A percentile compares a stretch with the other conserved stretches of the same genome.
These are phyloP conservation scores for Drosophila seguyi DNA, from an alignment of 1,140 invertebrate genomes.

Conservation along the genomic window DNA sequence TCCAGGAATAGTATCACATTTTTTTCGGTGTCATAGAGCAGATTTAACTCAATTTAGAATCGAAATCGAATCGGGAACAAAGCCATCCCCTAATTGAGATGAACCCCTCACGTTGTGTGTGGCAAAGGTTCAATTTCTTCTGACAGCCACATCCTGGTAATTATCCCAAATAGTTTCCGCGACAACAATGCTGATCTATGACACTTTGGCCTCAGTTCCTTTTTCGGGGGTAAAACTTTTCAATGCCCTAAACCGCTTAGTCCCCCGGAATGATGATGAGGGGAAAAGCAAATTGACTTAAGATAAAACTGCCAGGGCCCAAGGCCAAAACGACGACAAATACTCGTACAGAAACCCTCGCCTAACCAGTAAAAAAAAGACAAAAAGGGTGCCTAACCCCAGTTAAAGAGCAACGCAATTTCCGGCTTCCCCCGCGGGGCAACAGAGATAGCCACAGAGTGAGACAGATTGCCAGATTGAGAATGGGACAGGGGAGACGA, in stretches of 20 bases:
- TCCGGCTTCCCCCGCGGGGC: slow-evolving; percentile 49
- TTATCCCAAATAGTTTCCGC: slow-evolving; percentile 45
- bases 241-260: slow-evolving; percentile 55
- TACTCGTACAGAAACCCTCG: slow-evolving; percentile 14
- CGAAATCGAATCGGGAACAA: slow-evolving; percentile 42
- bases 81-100: slow-evolving; percentile 44
- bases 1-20: neutral
- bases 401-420: slow-evolving; percentile 69
- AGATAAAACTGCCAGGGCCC: slow-evolving; percentile 67
- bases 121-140: neutral
- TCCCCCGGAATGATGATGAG: slow-evolving; percentile 32
- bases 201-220: slow-evolving; percentile 12
- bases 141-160: slow-evolving; percentile 55
- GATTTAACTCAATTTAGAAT: slow-evolving; percentile 64
- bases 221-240: slow-evolving; percentile 22
- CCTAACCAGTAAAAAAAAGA: slow-evolving; percentile 14
- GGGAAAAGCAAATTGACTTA: slow-evolving; percentile 71
- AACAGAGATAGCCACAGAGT: slow-evolving; percentile 12
- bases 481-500: slow-evolving; percentile 7
- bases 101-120: slow-evolving; percentile 13
- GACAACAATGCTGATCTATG: slow-evolving; percentile 43
- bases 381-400: slow-evolving; percentile 69
- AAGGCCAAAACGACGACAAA: slow-evolving; percentile 37
- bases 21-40: neutral
- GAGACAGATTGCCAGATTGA: slow-evolving; percentile 39